Evolutionary conservation across 1,140 invertebrate genomes (phyloP), one percentile per base, ranked within the genome.

Genomic region (Scaptomyza pallida): DNA sequence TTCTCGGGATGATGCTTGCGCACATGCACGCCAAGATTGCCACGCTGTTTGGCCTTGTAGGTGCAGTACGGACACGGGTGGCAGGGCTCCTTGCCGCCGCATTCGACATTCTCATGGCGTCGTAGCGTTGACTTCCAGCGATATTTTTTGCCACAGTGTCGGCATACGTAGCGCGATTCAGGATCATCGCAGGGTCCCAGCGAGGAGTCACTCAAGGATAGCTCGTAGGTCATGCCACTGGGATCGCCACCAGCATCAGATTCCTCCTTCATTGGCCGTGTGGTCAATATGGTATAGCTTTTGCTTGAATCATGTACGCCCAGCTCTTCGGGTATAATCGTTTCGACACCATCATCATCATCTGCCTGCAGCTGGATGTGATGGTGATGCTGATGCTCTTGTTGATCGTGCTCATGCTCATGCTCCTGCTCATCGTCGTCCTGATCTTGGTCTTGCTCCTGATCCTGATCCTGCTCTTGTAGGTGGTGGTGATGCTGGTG

Each of bases 51-150:
- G 21, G 95, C 95, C 70, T 93, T 94, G 92, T 96, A 96, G 1
- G 94, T 93, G 91, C 96, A 97, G 78, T 96, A 94, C 1, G 96
- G 95, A 73, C 96, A 97, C 21, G 95, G 94, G 91, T 96, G 96
- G 44, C 95, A 94, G 1, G 95, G 95, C 64, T 95, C 95, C 89
- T 97, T 96, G 55, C 96, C 96, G n/a, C 96, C 96, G 91, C 96
- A 97, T 91, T 97, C 96, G 65, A 97, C 96, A 91, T 94, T 95
- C 89, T 96, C 95, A 91, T 97, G 96, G 5, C 95, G 93, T 0
- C 95, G 93, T 93, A 96, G 93, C 55, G 95, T 96, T 12, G 95
- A 96, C 89, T 96, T 96, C 95, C 95, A 96, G 75, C 95, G 93
- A 88, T 96, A 96, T 19, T 94, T 93, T 88, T 96, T 96, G 41